Base-by-base conservation (phyloP, 1,140 invertebrate species). In the Drosophila pachea region DNA sequence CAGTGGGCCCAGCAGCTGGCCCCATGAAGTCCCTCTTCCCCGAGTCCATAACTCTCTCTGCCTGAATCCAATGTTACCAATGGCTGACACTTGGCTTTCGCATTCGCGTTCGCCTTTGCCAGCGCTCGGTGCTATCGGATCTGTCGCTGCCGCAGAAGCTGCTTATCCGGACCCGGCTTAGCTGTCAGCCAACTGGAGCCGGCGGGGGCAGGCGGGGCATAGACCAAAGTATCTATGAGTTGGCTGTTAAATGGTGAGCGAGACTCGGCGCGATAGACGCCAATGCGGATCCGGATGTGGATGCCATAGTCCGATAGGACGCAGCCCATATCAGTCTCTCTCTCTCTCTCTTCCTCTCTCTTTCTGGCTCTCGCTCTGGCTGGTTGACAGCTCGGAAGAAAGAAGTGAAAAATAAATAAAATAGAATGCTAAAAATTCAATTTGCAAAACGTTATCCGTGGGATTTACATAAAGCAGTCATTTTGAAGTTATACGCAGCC, bases 401-500 rank as follows among this genome's bases (percentile, higher is more conserved):
- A 74, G 60, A 84, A 74, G 79, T 82, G 81, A 79, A 83, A 78
- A 84, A 84, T 84, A 84, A 84, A 84, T 84, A 86, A 86, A 86
- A 86, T 86, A 82, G 83, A 86, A 86, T 86, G 82, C 83, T 86
- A 86, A 86, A 88, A 88, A 88, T 88, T 88, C 86, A 88, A 88
- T 88, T 88, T 88, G 86, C 86, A 88, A 88, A 88, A 88, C 82
- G 86, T 88, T 88, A 88, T 88, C 86, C 86, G 73, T 76, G 78
- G 86, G 86, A 88, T 88, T 88, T 88, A 88, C 86, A 88, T 88
- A 88, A 88, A 88, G 86, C 86, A 88, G 81, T 88, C 86, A 88
- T 88, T 88, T 86, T 88, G 77, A 88, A 88, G 86, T 88, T 88
- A 88, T 88, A 88, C 86, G 81, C 72, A 82, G 65, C 65, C 76